phyloP scores from a whole-genome alignment of 2,113 vertebrate genomes.

The Aythya baeri region DNA sequence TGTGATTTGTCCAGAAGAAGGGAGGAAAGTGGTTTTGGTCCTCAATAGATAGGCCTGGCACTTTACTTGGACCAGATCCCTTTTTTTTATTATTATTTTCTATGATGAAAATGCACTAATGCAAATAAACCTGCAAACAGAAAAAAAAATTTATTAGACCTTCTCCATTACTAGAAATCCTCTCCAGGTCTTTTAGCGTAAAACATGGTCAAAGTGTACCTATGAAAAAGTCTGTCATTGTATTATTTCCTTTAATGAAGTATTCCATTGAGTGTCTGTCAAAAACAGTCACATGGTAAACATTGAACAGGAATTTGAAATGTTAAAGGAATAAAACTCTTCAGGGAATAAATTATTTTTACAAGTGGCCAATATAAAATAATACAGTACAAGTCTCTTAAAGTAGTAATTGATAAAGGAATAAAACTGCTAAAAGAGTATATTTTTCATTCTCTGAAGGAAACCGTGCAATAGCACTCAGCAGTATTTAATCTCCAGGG shows the following conservation, averaged over 20 bases:
- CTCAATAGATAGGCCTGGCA: not conserved
- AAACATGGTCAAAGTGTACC: not conserved
- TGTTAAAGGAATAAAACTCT: slow-evolving; percentile 59
- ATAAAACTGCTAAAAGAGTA: slow-evolving; percentile 65
- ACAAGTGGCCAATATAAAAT: slow-evolving; percentile 69
- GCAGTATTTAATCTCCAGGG: slow-evolving; percentile 58
- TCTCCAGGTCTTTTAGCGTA: not conserved
- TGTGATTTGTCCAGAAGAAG: not conserved
- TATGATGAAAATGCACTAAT: not conserved
- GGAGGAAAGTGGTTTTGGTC: not conserved
- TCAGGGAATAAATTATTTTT: slow-evolving; percentile 61
- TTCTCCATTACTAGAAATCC: not conserved
- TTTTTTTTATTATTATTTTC: not conserved
- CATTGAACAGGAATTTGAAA: slow-evolving; percentile 45
- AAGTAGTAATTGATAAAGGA: slow-evolving; percentile 67
- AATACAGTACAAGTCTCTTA: slow-evolving; percentile 53
- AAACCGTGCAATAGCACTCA: slow-evolving; percentile 46
- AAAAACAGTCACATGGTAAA: slow-evolving; percentile 34
- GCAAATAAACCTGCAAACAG: not conserved
- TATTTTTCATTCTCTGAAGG: slow-evolving; percentile 55
- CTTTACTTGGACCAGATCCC: not conserved
- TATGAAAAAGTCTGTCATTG: not conserved
- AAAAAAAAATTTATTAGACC: not conserved
- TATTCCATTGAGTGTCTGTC: slow-evolving; percentile 12
- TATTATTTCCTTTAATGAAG: slow-evolving; percentile 4